Evolutionary conservation across 1,140 invertebrate species (phyloP).

Genomic region (Neodiprion virginianus): DNA sequence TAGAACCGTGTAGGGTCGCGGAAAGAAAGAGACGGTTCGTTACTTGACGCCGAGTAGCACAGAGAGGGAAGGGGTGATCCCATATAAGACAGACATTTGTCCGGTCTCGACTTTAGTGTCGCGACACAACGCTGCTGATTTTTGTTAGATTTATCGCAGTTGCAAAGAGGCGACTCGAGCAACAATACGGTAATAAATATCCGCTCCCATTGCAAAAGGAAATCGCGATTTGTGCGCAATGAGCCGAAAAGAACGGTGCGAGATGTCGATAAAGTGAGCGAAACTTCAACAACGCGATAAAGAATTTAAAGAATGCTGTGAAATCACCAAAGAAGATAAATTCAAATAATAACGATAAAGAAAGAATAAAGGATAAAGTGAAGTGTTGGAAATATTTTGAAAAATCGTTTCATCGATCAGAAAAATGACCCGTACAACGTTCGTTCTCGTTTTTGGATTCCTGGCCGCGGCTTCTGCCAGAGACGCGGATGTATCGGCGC

Average conservation of each 20-base stretch:
- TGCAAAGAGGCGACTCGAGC: too few species aligned
- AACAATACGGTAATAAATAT: too few species aligned
- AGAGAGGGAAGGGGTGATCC: constrained; percentile 50
- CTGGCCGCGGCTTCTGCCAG: background rate
- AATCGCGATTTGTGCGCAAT: too few species aligned
- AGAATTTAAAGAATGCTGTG: too few species aligned
- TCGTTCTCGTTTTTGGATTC: background rate
- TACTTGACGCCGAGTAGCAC: constrained; percentile 32
- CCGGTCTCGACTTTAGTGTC: constrained; percentile 49
- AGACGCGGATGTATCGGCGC: constrained; percentile 7
- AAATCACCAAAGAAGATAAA: background rate
- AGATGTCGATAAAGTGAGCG: too few species aligned
- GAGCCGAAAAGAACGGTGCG: too few species aligned
- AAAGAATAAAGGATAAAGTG: too few species aligned
- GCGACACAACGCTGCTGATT: constrained; percentile 16
- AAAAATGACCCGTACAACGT: background rate
- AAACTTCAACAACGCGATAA: too few species aligned
- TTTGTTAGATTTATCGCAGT: background rate
- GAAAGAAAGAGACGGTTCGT: constrained; percentile 29
- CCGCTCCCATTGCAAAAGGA: too few species aligned
- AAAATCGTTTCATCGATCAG: too few species aligned
- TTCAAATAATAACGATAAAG: background rate
- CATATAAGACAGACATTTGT: constrained; percentile 61
- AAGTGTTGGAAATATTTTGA: too few species aligned
- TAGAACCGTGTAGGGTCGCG: constrained; percentile 16